Evolutionary conservation across 1,140 invertebrate genomes (phyloP), one percentile per base, ranked within the genome.

Genomic region (Drosophila quadrilineata): DNA sequence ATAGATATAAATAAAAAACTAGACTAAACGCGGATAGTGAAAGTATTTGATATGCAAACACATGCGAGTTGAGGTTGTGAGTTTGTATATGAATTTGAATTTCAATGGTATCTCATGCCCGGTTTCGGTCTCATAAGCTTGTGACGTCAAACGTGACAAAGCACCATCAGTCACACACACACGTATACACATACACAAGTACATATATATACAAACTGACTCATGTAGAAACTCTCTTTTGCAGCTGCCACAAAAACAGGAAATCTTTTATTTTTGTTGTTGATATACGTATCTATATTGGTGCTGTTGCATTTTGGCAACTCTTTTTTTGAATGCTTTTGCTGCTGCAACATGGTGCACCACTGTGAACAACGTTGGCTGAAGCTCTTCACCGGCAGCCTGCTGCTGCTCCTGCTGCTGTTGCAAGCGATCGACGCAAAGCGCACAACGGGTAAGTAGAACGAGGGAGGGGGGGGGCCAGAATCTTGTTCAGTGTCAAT

Each of bases 351-450:
- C 28, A 84, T 84, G 77, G 65, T 57, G 12, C 73, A 76, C 14
- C 65, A 77, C 52, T 85, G 71, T 84, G 79, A 84, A 77, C 69
- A 84, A 77, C 77, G 77, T 60, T 84, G 77, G 77, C 77, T 84
- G 41, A 84, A 77, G 33, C 70, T 84, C 41, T 84, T 84, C 59
- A 52, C 79, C 38, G 38, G 72, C 68, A 43, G 68, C 62, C 72
- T 72, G 36, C 33, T 75, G 56, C 41, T 77, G 33, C 17, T 71
- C 48, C 49, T 38, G 53, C 68, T 71, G 69, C 48, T 59, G 21
- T 38, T 73, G 53, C 60, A 59, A 49, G 54, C 36, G 17, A 33
- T 45, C 5, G 69, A 77, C 10, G 77, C 77, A 38, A 84, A 84
- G 53, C 77, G 77, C 17, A 46, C 69, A 28, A 77, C 64, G 26